A percentile compares a stretch with the other conserved stretches of the same genome.
Evolutionary conservation across 1,140 invertebrate genomes (phyloP).

Genomic region (Gonatopus flavifemur): DNA sequence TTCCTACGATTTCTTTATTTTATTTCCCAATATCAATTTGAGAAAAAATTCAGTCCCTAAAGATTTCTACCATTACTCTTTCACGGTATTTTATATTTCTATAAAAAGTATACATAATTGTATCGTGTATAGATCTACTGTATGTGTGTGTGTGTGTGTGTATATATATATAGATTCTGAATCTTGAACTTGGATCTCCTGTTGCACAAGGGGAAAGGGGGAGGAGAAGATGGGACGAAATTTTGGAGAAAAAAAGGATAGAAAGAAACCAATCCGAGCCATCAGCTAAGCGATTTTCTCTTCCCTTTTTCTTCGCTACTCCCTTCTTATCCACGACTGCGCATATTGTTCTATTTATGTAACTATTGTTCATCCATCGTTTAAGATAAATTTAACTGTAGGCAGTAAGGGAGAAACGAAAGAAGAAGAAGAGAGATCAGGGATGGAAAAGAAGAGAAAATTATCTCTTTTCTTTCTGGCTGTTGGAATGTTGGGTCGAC

Average conservation of each 20-base stretch:
- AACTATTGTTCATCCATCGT: constrained; percentile 59
- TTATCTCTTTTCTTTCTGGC: constrained; percentile 11
- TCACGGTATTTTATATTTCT: too few species aligned
- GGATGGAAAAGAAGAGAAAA: background rate
- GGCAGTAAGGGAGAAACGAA: constrained; percentile 26
- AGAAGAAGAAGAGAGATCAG: constrained; percentile 7
- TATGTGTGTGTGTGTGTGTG: too few species aligned
- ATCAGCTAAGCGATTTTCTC: constrained; percentile 18
- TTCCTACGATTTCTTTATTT: too few species aligned
- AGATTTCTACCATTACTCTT: too few species aligned
- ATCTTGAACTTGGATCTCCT: too few species aligned
- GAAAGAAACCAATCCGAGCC: constrained; percentile 7
- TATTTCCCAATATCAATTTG: too few species aligned
- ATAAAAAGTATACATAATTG: too few species aligned
- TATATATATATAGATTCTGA: too few species aligned
- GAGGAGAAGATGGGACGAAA: background rate
- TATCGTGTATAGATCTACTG: too few species aligned
- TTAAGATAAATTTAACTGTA: constrained; percentile 54
- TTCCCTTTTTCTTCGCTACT: constrained; percentile 19
- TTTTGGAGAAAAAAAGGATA: background rate
- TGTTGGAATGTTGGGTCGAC: constrained; percentile 33
- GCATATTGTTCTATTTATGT: constrained; percentile 60
- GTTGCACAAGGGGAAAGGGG: background rate
- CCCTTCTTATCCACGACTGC: constrained; percentile 29
- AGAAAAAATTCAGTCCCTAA: too few species aligned